Evolutionary conservation across 2,113 vertebrate species (phyloP).

Genomic region (Poeciliopsis retropinna): DNA sequence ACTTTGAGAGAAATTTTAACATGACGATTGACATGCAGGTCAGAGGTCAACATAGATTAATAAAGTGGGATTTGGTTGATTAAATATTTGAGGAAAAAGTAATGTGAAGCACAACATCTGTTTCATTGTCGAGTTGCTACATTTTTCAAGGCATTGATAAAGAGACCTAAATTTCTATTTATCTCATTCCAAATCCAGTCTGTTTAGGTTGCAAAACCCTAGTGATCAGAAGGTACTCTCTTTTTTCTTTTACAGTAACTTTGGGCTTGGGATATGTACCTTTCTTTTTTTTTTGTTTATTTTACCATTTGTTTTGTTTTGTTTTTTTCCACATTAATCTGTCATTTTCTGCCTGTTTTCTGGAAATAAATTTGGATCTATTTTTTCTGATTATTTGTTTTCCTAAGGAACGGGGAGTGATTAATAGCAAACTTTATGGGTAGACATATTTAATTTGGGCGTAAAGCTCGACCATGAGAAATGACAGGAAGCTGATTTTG

Average conservation of each 20-base stretch:
- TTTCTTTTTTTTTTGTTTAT: neutral
- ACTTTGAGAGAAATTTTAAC: neutral
- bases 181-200: slow-evolving; percentile 22
- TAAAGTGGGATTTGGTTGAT: slow-evolving; percentile 29
- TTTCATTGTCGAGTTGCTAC: slow-evolving; percentile 2
- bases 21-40: slow-evolving; percentile 10
- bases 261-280: slow-evolving; percentile 34
- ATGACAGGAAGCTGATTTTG: slow-evolving; percentile 4
- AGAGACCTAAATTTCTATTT: slow-evolving; percentile 7
- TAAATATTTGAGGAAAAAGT: neutral
- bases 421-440: neutral
- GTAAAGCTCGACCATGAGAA: neutral
- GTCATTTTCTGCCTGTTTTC: slow-evolving; percentile 44
- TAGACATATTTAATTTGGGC: neutral
- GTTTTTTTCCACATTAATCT: slow-evolving; percentile 42
- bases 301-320: slow-evolving; percentile 23
- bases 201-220: slow-evolving; percentile 12
- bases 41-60: slow-evolving; percentile 18
- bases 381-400: slow-evolving; percentile 58
- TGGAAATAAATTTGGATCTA: slow-evolving; percentile 61
- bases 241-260: slow-evolving; percentile 14
- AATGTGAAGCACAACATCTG: slow-evolving; percentile 2
- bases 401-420: neutral
- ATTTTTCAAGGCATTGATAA: slow-evolving; percentile 10
- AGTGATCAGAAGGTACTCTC: slow-evolving; percentile 8